A percentile compares a stretch with the other conserved stretches of the same genome.
phyloP scores from a whole-genome alignment of 2,888 invertebrate genomes.

The Eupithecia abbreviata region DNA sequence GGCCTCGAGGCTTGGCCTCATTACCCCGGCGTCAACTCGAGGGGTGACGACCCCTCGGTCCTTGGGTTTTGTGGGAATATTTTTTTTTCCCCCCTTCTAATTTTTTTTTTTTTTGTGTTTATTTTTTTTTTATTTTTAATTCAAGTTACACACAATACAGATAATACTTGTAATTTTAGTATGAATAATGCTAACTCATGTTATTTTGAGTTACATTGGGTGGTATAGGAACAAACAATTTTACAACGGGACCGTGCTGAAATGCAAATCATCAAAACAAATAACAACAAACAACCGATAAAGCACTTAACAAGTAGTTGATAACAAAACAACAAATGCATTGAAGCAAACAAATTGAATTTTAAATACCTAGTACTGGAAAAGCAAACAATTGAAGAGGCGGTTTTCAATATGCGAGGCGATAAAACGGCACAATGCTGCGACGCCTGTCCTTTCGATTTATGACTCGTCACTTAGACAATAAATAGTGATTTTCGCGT shows the following conservation, averaged over 20 bases:
- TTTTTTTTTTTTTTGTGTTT: too few relatives aligned
- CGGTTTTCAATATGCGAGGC: conserved; percentile 46
- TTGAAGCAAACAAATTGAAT: conserved; percentile 42
- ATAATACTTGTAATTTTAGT: too few relatives aligned
- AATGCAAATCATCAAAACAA: background rate
- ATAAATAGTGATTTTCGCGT: conserved; percentile 82
- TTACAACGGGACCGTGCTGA: background rate
- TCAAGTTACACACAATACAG: too few relatives aligned
- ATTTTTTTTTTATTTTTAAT: too few relatives aligned
- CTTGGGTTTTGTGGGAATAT: too few relatives aligned
- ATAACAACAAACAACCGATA: background rate
- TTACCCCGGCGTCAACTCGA: too few relatives aligned
- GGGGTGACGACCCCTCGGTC: too few relatives aligned
- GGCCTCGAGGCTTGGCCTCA: too few relatives aligned
- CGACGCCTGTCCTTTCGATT: conserved; percentile 65
- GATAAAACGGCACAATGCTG: conserved; percentile 62
- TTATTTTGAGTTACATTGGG: background rate
- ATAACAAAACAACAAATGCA: conserved; percentile 9
- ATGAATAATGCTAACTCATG: too few relatives aligned
- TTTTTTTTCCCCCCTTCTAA: too few relatives aligned
- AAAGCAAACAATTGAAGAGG: conserved; percentile 44
- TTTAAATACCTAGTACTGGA: conserved; percentile 43
- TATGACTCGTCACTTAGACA: conserved; percentile 80
- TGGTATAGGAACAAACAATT: background rate
- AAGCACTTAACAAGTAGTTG: background rate